Evolutionary conservation across 2,888 invertebrate genomes (phyloP), one percentile per base, ranked within the genome.

Genomic region (Blomia tropicalis): DNA sequence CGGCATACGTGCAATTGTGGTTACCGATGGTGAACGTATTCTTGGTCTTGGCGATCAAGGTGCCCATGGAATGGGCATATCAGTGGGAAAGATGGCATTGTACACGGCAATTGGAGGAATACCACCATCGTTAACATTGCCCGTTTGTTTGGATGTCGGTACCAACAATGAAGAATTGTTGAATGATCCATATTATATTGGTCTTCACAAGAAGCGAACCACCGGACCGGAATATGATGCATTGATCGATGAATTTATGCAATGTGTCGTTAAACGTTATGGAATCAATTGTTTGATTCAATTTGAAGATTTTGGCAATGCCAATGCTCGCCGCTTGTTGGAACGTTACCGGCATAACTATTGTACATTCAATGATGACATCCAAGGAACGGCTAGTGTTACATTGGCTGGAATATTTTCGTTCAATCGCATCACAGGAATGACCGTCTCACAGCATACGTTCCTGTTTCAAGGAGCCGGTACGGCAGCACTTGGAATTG

Each of bases 301-400:
- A 78, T 98, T 96, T 77, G 98, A 99, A 78, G 98, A 98, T 78
- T 98, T 98, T 74, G 98, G 85, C 60, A 99, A 98, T 73, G 81
- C 85, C 7, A 98, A 98, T 76, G 98, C 98, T 4, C 98, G 96
- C 79, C 79, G 87, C 36, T 78, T 98, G 62, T 78, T 98, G 67
- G 84, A 83, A 70, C 89, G 87, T 73, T 98, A 96, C 76, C 81
- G 90, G 43, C 78, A 87, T 70, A 73, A 81, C 71, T 85, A 87
- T 75, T 96, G 95, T 76, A 92, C 91, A 17, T 98, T 98, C 77
- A 98, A 99, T 77, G 98, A 98, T 74, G 98, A 98, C 74, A 98
- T 98, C 72, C 63, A 66, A 62, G 72, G 72, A 63, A 92, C 95
- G 3, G 96, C 98, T 2, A 79, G 91, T 3, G 96, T 98, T 19